Evolutionary conservation across 2,888 invertebrate genomes (phyloP).

Genomic region (Mythimna pallens): DNA sequence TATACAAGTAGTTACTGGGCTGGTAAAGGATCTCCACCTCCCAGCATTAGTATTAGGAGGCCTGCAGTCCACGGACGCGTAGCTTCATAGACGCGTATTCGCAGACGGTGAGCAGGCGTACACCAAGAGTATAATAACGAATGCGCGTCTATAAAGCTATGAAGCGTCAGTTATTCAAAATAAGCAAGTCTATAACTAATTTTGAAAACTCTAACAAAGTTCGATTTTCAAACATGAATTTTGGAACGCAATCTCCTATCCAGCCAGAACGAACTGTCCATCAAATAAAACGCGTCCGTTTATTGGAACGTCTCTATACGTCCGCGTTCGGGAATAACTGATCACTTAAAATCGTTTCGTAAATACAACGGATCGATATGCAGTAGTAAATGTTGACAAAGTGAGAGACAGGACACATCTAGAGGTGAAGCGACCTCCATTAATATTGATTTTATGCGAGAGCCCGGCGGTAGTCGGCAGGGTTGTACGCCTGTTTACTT

Average conservation of each 20-base stretch:
- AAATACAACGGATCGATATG: constrained; percentile 54
- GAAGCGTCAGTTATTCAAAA: not conserved
- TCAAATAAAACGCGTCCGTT: not conserved
- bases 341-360: constrained; percentile 8
- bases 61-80: too few relatives aligned
- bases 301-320: not conserved
- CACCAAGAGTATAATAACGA: too few relatives aligned
- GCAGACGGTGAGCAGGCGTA: too few relatives aligned
- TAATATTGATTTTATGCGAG: constrained; percentile 88
- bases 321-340: not conserved
- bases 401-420: constrained; percentile 58
- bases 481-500: constrained; percentile 68
- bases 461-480: constrained; percentile 73
- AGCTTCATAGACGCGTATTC: too few relatives aligned
- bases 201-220: not conserved
- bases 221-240: too few relatives aligned
- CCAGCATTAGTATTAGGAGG: too few relatives aligned
- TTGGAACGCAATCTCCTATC: too few relatives aligned
- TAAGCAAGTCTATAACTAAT: too few relatives aligned
- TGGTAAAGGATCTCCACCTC: too few relatives aligned
- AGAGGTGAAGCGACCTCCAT: constrained; percentile 75
- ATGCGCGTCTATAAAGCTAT: too few relatives aligned
- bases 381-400: constrained; percentile 61
- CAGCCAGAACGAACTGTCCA: not conserved
- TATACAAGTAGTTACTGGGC: too few relatives aligned